These are phyloP conservation scores for Rattus norvegicus DNA, from an alignment of 2,113 vertebrate species.

Conservation along the genomic window DNA sequence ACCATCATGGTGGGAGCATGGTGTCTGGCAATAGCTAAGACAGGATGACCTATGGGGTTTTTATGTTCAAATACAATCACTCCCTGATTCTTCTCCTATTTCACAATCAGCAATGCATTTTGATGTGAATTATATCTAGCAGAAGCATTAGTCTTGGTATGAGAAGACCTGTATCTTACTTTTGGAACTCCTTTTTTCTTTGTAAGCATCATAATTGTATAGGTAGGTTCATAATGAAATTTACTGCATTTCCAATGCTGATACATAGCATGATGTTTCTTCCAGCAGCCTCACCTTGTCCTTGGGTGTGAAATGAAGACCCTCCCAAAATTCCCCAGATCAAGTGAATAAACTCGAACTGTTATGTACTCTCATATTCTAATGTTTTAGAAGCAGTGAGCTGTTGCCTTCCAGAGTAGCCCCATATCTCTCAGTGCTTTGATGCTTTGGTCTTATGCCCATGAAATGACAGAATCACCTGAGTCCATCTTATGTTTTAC, in stretches of 20 bases:
- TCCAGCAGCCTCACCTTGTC: not conserved
- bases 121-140: not conserved
- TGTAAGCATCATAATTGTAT: not conserved
- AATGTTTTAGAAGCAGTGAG: not conserved
- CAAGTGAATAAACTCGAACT: not conserved
- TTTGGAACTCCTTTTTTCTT: not conserved
- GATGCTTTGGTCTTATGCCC: slow-evolving; percentile 5
- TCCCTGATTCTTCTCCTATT: slow-evolving; percentile 3
- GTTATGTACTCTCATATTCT: not conserved
- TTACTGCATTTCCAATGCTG: not conserved
- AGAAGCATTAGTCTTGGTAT: not conserved
- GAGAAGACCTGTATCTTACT: not conserved
- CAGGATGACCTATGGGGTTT: not conserved
- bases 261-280: not conserved
- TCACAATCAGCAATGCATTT: not conserved
- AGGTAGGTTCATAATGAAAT: not conserved
- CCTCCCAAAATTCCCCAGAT: not conserved
- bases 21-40: not conserved
- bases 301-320: not conserved
- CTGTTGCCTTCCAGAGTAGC: not conserved
- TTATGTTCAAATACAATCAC: not conserved
- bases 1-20: not conserved
- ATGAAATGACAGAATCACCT: not conserved
- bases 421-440: not conserved
- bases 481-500: not conserved